Conservation (phyloP, 2,113 vertebrate species). For the Eclectus roratus region DNA sequence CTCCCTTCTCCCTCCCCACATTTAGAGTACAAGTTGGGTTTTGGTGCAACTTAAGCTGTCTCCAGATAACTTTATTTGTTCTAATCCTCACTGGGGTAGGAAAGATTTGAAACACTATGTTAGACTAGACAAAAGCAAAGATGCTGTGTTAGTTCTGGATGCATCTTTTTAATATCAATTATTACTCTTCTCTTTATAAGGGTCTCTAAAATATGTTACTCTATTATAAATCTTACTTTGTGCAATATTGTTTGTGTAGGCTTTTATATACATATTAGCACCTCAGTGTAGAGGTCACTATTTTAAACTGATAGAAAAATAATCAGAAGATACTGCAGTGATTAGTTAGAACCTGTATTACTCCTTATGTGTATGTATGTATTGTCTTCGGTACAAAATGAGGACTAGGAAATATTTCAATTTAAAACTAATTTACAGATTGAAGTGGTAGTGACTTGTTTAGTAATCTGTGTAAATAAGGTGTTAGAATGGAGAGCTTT, state of each 20-base stretch:
- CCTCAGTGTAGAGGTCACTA: constrained; percentile 79
- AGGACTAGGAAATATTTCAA: constrained; percentile 80
- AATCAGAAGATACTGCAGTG: constrained; percentile 82
- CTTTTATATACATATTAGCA: constrained; percentile 82
- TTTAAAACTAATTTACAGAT: constrained; percentile 81
- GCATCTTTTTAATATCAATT: constrained; percentile 79
- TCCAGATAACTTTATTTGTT: constrained; percentile 53
- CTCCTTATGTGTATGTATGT: constrained; percentile 82
- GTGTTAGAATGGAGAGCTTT: constrained; percentile 78
- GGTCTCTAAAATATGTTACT: constrained; percentile 82
- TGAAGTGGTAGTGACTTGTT: constrained; percentile 79
- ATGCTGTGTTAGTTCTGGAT: constrained; percentile 77
- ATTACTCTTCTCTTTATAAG: constrained; percentile 79
- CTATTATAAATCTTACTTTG: constrained; percentile 84
- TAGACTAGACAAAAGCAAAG: constrained; percentile 76
- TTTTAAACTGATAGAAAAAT: constrained; percentile 81
- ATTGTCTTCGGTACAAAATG: constrained; percentile 78
- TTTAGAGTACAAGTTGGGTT: constrained; percentile 73
- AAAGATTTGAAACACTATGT: constrained; percentile 75
- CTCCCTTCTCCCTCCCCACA: background rate
- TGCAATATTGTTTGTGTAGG: constrained; percentile 87
- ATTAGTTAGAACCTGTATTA: constrained; percentile 83
- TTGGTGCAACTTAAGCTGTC: constrained; percentile 74
- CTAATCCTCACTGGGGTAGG: constrained; percentile 66
- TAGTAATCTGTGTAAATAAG: constrained; percentile 85